Conservation (phyloP, 2,888 invertebrate species). For the Boloria euphrosyne region DNA sequence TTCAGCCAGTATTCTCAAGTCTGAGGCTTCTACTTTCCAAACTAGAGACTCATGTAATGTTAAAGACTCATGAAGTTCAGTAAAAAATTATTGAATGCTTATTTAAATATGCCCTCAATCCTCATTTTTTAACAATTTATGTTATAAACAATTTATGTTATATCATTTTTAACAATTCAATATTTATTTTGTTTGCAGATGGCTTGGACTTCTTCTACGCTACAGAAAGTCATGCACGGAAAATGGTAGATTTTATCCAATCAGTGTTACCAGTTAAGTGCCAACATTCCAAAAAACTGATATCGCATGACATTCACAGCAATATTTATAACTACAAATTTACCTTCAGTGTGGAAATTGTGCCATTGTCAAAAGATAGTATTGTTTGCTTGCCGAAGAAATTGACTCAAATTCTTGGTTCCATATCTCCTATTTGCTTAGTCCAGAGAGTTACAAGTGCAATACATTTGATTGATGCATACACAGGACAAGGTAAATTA, state of each 20-base stretch:
- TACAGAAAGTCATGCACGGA: conserved; percentile 93
- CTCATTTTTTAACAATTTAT: no score
- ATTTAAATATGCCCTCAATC: no score
- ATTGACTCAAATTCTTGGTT: conserved; percentile 92
- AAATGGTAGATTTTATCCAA: conserved; percentile 96
- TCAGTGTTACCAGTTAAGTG: conserved; percentile 94
- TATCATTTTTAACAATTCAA: not conserved
- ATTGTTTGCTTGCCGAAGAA: conserved; percentile 94
- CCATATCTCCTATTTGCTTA: conserved; percentile 93
- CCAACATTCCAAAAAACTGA: conserved; percentile 95
- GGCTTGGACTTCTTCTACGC: conserved; percentile 98
- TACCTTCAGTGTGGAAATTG: conserved; percentile 96
- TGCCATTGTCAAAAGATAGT: conserved; percentile 97
- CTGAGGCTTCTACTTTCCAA: no score
- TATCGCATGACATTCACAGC: conserved; percentile 98
- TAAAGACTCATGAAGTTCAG: no score
- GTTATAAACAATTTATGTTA: no score
- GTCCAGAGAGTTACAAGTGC: conserved; percentile 94
- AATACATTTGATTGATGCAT: conserved; percentile 96
- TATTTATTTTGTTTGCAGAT: conserved; percentile 78
- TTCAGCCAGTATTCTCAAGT: no score
- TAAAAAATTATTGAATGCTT: no score
- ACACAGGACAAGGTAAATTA: conserved; percentile 88
- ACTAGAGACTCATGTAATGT: no score
- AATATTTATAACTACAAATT: conserved; percentile 98